Base-by-base conservation (phyloP, 1,140 invertebrate genomes). In the Heterodera carotae region DNA sequence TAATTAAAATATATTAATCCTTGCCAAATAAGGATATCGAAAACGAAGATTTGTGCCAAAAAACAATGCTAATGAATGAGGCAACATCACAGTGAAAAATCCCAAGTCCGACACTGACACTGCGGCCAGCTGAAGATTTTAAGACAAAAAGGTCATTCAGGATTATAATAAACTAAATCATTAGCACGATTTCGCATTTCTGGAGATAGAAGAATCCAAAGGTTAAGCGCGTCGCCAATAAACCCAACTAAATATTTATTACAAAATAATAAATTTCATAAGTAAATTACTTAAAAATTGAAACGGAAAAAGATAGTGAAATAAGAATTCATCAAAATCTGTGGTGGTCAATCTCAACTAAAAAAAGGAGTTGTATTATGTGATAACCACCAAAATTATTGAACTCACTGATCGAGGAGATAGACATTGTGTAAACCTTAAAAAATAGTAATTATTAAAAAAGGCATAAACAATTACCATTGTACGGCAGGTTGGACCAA, bases 111-210 rank as follows among this genome's bases (percentile, higher is more conserved):
- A 86, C 53, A 87, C 80, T 56, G 82, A 82, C 8, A 87, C 86
- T 22, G 85, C 86, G 12, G 85, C 84, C 53, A 86, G 77, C 85
- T 86, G 68, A 76, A 87, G 72, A 39, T 31, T 56, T 25, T 22
- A 12, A 53, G 27, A 27, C 4, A 83, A 31, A 18, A 34, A 27
- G 12, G 66, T 79, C 27, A 12, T 33, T 34, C 27, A 66, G 22
- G 48, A 68, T 27, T 76, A 22, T 62, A 29, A 10, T 70, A 36
- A 56, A 86, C 84, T 83, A 87, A 73, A 79, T 87, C 85, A 75
- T 87, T 87, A 12, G 85, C 85, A 70, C 85, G 75, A 69, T 85
- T 85, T 29, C 86, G 78, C 78, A 87, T 85, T 56, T 79, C 85
- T 68, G 80, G 80, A n/a, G 77, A 85, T 48, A 77, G 77, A 15